Base-by-base conservation (phyloP, 2,888 invertebrate species). In the Meteorus cinctellus region DNA sequence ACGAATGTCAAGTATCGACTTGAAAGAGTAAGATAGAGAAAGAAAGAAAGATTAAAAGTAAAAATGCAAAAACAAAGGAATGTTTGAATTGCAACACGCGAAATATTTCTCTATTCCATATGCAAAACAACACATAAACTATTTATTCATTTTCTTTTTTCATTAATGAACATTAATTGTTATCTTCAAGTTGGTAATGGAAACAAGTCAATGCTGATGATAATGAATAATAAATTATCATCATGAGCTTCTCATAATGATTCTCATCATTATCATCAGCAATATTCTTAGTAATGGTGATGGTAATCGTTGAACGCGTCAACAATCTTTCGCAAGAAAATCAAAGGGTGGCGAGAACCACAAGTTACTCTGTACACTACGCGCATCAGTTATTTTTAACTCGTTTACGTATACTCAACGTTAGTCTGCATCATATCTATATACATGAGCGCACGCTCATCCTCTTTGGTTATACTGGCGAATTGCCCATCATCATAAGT, bases 401-500 rank as follows among this genome's bases (percentile, higher is more conserved):
- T 70, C 34, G 59, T 70, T 70, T 62, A 80, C 82, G 79, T 81
- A 80, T 55, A 82, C 81, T 80, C 81, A 84, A 29, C 31, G 10
- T 6, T 3, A 29, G 5, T 19, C 19, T 41, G 12, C 41, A 41
- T n/a, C 24, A 55, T 19, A 19, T 2, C 19, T 8, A 55, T 48
- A 48, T 19, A 19, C 41, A 19, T 19, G 4, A 55, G n/a, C 55
- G 48, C 6, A 10, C 24, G 34, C 24, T 41, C 27, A 16, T 45
- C 10, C 19, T 48, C 19, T 48, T 41, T 34, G 31, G 34, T 31
- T 62, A 62, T 62, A 31, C 31, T 48, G 68, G 45, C 29, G 60
- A 51, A 55, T 76, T 78, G 78, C 70, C 66, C 73, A 69, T 78
- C 84, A 86, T 86, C 85, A 85, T 85, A 83, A 55, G 55, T 55